phyloP scores from a whole-genome alignment of 2,888 invertebrate genomes.

The Gymnocheta viridis region DNA sequence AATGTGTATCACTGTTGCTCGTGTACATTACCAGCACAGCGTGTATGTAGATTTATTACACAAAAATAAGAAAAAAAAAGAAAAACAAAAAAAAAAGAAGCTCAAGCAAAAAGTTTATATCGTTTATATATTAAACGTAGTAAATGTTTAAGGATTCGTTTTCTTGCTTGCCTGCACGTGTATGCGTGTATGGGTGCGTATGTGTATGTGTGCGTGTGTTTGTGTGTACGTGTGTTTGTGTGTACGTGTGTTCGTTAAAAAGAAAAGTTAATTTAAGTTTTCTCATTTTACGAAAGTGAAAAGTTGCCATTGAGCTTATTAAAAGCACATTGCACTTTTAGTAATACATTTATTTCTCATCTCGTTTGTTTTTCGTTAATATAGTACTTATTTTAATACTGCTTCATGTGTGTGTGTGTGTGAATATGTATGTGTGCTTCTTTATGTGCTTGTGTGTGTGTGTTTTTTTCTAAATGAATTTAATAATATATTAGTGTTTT shows the following conservation, averaged over 20 bases:
- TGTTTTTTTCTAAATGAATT: too few species aligned
- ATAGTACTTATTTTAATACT: not conserved
- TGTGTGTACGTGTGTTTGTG: not conserved
- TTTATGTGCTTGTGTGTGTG: not conserved
- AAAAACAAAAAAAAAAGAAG: slow-evolving; percentile 6
- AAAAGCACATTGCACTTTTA: slow-evolving; percentile 60
- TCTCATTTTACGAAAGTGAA: slow-evolving; percentile 66
- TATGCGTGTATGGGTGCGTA: not conserved
- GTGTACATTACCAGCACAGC: slow-evolving; percentile 29
- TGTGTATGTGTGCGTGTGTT: not conserved
- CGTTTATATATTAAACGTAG: slow-evolving; percentile 15
- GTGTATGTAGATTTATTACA: slow-evolving; percentile 57
- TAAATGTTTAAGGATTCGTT: slow-evolving; percentile 10
- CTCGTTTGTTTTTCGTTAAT: slow-evolving; percentile 25
- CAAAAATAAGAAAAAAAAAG: slow-evolving; percentile 3
- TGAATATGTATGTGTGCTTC: not conserved
- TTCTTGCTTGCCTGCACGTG: not conserved
- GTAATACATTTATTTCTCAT: slow-evolving; percentile 24
- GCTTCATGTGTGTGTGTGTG: not conserved
- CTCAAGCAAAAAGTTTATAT: slow-evolving; percentile 32
- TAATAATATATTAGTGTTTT: too few species aligned
- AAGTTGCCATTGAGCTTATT: slow-evolving; percentile 67
- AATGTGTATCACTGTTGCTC: slow-evolving; percentile 36
- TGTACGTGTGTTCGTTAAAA: not conserved
- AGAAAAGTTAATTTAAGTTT: slow-evolving; percentile 67